Evolutionary conservation across 1,140 invertebrate genomes (phyloP).

Genomic region (Anoplolepis gracilipes): DNA sequence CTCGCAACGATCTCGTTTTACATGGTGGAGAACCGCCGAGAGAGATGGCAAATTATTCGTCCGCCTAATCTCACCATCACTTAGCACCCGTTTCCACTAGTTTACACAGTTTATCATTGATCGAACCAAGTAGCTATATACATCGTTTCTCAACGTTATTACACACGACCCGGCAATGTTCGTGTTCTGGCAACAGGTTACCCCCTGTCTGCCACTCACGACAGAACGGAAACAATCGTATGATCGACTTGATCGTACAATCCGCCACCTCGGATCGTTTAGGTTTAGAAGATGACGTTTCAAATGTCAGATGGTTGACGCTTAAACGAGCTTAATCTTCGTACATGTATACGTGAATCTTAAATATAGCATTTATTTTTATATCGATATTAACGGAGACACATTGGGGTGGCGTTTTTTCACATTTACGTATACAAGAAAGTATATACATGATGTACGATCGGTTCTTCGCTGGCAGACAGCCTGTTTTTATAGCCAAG

Average conservation of each 20-base stretch:
- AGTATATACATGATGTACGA: neutral
- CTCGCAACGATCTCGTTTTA: neutral
- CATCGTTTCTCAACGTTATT: neutral
- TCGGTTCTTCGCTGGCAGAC: neutral
- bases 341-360: neutral
- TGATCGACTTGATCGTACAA: neutral
- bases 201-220: neutral
- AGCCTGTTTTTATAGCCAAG: neutral
- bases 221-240: neutral
- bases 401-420: neutral
- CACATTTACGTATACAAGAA: neutral
- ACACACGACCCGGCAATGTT: neutral
- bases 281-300: too few species aligned
- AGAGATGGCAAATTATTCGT: neutral
- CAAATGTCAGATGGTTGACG: neutral
- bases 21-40: too few species aligned
- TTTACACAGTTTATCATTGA: constrained; percentile 34
- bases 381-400: neutral
- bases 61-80: constrained; percentile 21
- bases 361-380: constrained; percentile 21
- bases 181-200: constrained; percentile 55
- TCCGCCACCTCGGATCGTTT: neutral
- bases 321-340: neutral
- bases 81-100: neutral
- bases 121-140: neutral